Evolutionary conservation across 2,113 vertebrate genomes (phyloP).

Genomic region (Ivindomyrus marchei): DNA sequence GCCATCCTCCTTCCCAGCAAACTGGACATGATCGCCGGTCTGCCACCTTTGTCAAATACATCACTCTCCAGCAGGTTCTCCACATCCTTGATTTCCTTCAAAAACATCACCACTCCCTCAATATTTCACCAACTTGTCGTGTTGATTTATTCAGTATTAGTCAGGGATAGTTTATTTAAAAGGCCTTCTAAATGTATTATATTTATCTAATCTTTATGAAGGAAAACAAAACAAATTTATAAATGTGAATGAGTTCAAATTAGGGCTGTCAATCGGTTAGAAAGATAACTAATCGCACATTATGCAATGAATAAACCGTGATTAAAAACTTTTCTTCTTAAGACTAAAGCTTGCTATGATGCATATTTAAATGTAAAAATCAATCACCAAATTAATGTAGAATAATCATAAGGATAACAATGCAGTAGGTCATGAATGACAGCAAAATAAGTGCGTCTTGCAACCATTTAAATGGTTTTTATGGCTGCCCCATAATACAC

Average conservation of each 20-base stretch:
- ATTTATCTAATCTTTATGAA: not conserved
- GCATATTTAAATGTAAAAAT: too few relatives aligned
- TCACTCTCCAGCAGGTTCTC: conserved; percentile 30
- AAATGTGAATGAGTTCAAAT: not conserved
- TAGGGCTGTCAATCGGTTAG: too few relatives aligned
- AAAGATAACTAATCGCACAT: too few relatives aligned
- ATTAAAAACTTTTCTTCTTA: too few relatives aligned
- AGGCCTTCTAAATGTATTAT: not conserved
- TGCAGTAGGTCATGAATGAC: too few relatives aligned
- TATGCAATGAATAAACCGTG: too few relatives aligned
- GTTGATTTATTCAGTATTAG: not conserved
- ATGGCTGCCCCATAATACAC: too few relatives aligned
- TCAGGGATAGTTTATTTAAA: not conserved
- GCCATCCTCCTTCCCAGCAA: not conserved
- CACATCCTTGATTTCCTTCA: conserved; percentile 13
- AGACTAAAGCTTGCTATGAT: too few relatives aligned
- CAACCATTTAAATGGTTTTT: too few relatives aligned
- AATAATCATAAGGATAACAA: too few relatives aligned
- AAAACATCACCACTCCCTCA: not conserved
- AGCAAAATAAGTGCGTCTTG: too few relatives aligned
- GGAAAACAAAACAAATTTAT: not conserved
- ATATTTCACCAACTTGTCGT: not conserved
- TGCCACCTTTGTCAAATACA: not conserved
- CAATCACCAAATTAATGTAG: too few relatives aligned
- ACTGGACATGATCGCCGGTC: not conserved